Evolutionary conservation across 2,888 invertebrate genomes (phyloP), one percentile per base, ranked within the genome.

Genomic region (Schizotus pectinicornis): DNA sequence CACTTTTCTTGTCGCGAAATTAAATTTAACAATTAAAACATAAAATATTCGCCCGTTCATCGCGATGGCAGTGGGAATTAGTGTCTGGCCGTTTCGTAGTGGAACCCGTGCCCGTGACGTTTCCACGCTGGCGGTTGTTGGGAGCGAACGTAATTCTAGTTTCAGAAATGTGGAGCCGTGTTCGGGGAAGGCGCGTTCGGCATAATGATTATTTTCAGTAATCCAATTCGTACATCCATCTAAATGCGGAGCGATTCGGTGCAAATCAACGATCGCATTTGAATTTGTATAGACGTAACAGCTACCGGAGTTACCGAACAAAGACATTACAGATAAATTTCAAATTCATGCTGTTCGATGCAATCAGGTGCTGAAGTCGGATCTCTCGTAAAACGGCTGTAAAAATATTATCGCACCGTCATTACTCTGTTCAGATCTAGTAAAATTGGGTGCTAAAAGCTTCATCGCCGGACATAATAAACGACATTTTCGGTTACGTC

Each of bases 341-440:
- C 49, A 56, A 67, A 69, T 68, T 69, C 68, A 67, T 66, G 61
- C 50, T 52, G 57, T 33, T 64, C 59, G 61, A 68, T 68, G 64
- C 66, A 69, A 69, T 69, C 69, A 68, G 67, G 67, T 66, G 66
- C 59, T 46, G 60, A 51, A 62, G 56, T 62, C 64, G 66, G 63
- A 67, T 67, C 62, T 65, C 63, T 67, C 68, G 65, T 69, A 70
- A 70, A 69, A 67, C 62, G 51, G 63, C 63, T 61, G 67, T 70
- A 68, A 68, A 68, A 69, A 67, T 70, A 71, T 70, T 68, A 69
- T 70, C 67, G 64, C 63, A 53, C 60, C 62, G 57, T 67, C 67
- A 64, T 65, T 67, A 52, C 51, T 57, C 57, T 56, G 56, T 59
- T 59, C 63, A 41, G 58, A 49, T 52, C 51, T 51, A 55, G 54